phyloP scores from a whole-genome alignment of 2,113 vertebrate genomes.

The Nothoprocta pentlandii region DNA sequence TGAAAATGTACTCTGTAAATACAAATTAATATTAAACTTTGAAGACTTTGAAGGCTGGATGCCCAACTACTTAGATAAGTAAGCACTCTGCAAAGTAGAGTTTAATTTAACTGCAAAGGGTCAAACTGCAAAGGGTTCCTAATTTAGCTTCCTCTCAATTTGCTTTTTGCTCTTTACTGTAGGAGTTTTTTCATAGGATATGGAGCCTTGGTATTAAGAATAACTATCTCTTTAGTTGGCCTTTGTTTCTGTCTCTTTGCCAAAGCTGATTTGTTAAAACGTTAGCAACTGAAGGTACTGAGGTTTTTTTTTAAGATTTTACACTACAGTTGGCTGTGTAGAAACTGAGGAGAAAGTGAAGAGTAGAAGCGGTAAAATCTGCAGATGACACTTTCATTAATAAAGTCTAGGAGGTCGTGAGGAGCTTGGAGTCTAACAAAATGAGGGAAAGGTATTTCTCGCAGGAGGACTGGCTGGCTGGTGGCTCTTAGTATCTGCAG shows the following conservation, averaged over 20 bases:
- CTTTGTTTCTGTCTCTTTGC: not conserved
- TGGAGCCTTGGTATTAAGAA: not conserved
- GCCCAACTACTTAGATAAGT: not conserved
- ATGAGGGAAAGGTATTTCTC: not conserved
- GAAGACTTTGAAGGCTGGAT: too few relatives aligned
- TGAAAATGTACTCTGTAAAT: not conserved
- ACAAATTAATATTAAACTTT: too few relatives aligned
- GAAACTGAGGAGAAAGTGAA: too few relatives aligned
- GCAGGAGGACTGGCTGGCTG: not conserved
- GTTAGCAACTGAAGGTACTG: not conserved
- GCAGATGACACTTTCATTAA: not conserved
- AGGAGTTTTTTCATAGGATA: not conserved
- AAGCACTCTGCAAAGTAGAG: too few relatives aligned
- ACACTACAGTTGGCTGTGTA: not conserved
- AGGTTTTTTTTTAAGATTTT: not conserved
- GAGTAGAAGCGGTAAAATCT: not conserved
- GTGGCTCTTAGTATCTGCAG: not conserved
- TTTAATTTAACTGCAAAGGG: not conserved
- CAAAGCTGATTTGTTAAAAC: not conserved
- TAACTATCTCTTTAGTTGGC: not conserved
- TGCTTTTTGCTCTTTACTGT: not conserved
- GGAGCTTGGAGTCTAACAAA: not conserved
- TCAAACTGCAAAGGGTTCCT: not conserved
- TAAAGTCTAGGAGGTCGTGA: not conserved
- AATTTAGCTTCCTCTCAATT: not conserved